A percentile compares a stretch with the other conserved stretches of the same genome.
Conservation (phyloP, 2,797 vertebrate species). For the Oreochromis mossambicus region DNA sequence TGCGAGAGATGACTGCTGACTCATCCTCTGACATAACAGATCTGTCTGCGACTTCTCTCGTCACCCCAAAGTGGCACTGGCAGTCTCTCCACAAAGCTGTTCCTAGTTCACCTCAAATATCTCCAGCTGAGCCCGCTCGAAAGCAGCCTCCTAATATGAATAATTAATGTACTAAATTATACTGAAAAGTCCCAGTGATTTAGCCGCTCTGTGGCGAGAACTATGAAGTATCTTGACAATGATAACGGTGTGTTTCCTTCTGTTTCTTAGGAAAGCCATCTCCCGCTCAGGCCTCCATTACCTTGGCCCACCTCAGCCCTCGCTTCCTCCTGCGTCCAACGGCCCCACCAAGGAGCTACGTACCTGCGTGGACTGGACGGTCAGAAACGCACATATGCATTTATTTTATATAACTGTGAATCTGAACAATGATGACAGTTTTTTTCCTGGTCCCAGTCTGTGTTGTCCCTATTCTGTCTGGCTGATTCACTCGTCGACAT, state of each 20-base stretch:
- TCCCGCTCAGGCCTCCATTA: constrained; percentile 96
- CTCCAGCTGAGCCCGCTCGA: constrained; percentile 32
- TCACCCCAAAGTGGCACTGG: constrained; percentile 58
- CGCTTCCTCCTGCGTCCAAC: constrained; percentile 85
- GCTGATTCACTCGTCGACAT: constrained; percentile 49
- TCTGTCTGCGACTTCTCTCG: constrained; percentile 22
- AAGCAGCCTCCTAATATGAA: constrained; percentile 22
- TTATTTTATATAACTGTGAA: not conserved
- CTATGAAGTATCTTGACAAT: not conserved
- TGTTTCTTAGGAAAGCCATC: constrained; percentile 88
- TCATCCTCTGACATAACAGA: constrained; percentile 55
- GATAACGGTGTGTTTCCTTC: not conserved
- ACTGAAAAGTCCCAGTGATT: not conserved
- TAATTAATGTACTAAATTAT: constrained; percentile 28
- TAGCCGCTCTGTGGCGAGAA: not conserved
- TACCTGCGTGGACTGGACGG: constrained; percentile 91
- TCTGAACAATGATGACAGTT: not conserved
- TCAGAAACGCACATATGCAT: constrained; percentile 60
- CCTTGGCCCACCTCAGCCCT: constrained; percentile 84
- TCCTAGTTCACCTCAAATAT: constrained; percentile 40
- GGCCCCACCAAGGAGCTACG: constrained; percentile 91
- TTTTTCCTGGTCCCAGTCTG: not conserved
- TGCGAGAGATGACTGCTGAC: constrained; percentile 44
- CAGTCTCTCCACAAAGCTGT: constrained; percentile 58
- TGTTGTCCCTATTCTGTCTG: not conserved